phyloP scores from a whole-genome alignment of 2,888 invertebrate species.

The Rhaphigaster nebulosa region DNA sequence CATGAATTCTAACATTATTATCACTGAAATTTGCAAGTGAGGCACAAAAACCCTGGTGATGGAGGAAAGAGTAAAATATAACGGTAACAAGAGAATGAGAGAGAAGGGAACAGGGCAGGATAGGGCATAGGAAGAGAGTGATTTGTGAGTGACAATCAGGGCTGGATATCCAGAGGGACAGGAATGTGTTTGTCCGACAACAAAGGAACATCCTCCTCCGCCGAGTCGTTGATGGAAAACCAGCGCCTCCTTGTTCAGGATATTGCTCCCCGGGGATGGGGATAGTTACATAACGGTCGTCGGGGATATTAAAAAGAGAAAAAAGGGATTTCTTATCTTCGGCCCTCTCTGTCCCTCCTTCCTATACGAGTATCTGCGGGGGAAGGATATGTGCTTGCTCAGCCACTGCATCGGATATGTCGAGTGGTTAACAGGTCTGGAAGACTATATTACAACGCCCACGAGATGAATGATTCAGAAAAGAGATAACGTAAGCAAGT shows the following conservation, averaged over 20 bases:
- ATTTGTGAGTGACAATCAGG: constrained; percentile 46
- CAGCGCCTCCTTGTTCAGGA: constrained; percentile 23
- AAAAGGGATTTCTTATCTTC: not conserved
- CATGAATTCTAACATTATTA: not conserved
- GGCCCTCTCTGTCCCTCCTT: not conserved
- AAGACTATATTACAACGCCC: not conserved
- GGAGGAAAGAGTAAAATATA: not conserved
- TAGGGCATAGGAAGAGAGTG: constrained; percentile 31
- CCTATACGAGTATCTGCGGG: not conserved
- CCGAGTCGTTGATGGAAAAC: constrained; percentile 12
- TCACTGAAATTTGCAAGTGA: not conserved
- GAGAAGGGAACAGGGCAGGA: not conserved
- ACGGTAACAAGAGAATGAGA: not conserved
- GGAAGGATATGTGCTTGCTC: constrained; percentile 2
- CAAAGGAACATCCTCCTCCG: constrained; percentile 21
- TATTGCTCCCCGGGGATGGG: constrained; percentile 8
- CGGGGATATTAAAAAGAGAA: constrained; percentile 33
- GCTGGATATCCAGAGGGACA: constrained; percentile 22
- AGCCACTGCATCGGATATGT: not conserved
- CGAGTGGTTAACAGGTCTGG: not conserved
- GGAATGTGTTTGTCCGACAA: constrained; percentile 38
- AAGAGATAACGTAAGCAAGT: not conserved
- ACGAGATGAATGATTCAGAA: not conserved
- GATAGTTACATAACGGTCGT: constrained; percentile 39
- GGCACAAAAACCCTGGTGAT: not conserved